A percentile compares a stretch with the other conserved stretches of the same genome.
phyloP scores from a whole-genome alignment of 2,797 vertebrate genomes.

The Cichlasoma orientale region DNA sequence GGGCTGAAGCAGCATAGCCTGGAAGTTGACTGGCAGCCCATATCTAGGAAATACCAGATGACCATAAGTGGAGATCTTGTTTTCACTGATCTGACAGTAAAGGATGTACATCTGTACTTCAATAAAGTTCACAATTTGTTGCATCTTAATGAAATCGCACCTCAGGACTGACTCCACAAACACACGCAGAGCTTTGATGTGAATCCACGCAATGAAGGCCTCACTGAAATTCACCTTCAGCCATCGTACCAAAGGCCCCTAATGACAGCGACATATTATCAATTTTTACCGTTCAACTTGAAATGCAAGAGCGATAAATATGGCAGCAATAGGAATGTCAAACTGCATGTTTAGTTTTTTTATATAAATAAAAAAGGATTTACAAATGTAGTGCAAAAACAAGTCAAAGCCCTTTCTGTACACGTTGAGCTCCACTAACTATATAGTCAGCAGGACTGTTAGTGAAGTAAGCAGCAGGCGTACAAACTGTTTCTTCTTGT shows the following conservation, averaged over 20 bases:
- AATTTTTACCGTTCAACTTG: background rate
- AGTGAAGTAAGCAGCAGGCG: slow-evolving; percentile 34
- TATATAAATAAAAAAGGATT: background rate
- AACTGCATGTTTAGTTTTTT: background rate
- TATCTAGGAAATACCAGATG: slow-evolving; percentile 81
- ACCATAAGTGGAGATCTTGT: background rate
- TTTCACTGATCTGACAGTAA: background rate
- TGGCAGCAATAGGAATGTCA: background rate
- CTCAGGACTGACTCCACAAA: slow-evolving; percentile 98
- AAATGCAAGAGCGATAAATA: background rate
- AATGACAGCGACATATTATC: background rate
- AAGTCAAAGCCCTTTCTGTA: background rate
- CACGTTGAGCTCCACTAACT: background rate
- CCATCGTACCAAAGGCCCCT: slow-evolving; percentile 98
- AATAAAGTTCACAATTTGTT: background rate
- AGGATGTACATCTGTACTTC: background rate
- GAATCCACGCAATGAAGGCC: slow-evolving; percentile 99
- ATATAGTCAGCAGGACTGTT: background rate
- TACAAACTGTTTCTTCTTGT: slow-evolving; percentile 99
- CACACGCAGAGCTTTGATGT: slow-evolving; percentile 96
- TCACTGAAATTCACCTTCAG: slow-evolving; percentile 99
- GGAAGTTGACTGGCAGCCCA: slow-evolving; percentile 97
- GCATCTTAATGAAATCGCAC: slow-evolving; percentile 73
- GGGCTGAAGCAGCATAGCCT: slow-evolving; percentile 98
- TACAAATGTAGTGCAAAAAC: background rate